These are phyloP conservation scores for Cephus pygmeus DNA, from an alignment of 2,888 invertebrate species.

Conservation along the genomic window DNA sequence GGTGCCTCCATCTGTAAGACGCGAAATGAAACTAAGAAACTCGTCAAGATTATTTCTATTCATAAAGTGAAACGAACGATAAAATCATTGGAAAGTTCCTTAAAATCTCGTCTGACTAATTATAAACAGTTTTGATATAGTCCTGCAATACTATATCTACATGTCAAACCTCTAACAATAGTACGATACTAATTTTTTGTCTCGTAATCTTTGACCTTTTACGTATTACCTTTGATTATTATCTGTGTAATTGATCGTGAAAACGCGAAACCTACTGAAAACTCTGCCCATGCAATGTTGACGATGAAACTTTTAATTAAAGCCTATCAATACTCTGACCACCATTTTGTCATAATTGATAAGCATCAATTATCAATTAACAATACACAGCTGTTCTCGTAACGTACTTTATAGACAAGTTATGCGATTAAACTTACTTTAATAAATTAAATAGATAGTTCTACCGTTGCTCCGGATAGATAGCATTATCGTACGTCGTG, in stretches of 20 bases:
- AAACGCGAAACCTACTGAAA: not conserved
- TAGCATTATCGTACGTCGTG: not conserved
- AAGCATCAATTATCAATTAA: not conserved
- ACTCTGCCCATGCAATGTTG: not conserved
- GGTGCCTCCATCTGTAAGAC: not conserved
- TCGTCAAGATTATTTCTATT: not conserved
- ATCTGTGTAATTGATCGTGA: not conserved
- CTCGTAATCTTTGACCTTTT: not conserved
- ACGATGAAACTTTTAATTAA: not conserved
- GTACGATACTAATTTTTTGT: not conserved
- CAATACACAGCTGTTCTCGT: not conserved
- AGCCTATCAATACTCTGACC: not conserved
- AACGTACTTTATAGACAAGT: not conserved
- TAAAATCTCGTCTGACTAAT: not conserved
- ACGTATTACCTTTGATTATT: not conserved
- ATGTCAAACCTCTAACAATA: not conserved
- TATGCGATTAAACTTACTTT: not conserved
- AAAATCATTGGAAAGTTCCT: not conserved
- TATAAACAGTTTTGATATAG: not conserved
- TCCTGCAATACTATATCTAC: not conserved
- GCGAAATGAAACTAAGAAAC: not conserved
- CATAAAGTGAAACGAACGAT: not conserved
- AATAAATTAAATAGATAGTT: not conserved
- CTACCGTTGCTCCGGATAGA: not conserved
- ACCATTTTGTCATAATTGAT: not conserved